A percentile compares a stretch with the other conserved stretches of the same genome.
Conservation (phyloP, 2,797 vertebrate species). For the Rhyacichthys aspro region DNA sequence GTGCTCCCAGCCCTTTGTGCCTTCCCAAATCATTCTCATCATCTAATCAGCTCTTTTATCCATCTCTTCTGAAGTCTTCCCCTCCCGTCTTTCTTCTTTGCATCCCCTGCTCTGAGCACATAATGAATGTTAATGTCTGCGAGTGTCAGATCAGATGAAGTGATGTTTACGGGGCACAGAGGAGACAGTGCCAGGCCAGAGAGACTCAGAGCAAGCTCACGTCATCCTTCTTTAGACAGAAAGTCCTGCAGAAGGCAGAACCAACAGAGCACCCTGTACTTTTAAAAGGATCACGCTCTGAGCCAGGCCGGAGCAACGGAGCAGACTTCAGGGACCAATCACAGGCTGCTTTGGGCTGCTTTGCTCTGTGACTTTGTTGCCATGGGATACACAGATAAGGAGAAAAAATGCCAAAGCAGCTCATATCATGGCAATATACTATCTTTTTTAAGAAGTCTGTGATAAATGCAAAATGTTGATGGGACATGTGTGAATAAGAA, state of each 20-base stretch:
- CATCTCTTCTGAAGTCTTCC: slow-evolving; percentile 58
- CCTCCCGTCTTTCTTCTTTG: slow-evolving; percentile 48
- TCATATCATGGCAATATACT: slow-evolving; percentile 47
- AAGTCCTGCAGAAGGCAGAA: slow-evolving; percentile 46
- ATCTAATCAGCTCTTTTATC: slow-evolving; percentile 47
- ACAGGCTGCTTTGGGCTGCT: slow-evolving; percentile 61
- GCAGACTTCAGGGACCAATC: slow-evolving; percentile 63
- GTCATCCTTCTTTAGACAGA: slow-evolving; percentile 36
- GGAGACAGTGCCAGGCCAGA: slow-evolving; percentile 43
- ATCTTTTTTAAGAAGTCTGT: too few relatives aligned
- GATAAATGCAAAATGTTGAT: too few relatives aligned
- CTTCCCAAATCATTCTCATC: slow-evolving; percentile 43
- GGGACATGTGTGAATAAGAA: too few relatives aligned
- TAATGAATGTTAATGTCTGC: slow-evolving; percentile 70
- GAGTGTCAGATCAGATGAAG: slow-evolving; percentile 65
- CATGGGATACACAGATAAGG: slow-evolving; percentile 70
- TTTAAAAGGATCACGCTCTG: slow-evolving; percentile 57
- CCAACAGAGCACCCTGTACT: slow-evolving; percentile 46
- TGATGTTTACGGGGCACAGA: slow-evolving; percentile 59
- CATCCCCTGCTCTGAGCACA: slow-evolving; percentile 48
- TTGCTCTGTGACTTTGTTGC: slow-evolving; percentile 74
- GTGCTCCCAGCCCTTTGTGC: slow-evolving; percentile 24
- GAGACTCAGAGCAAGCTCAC: slow-evolving; percentile 47
- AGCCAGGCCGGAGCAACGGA: slow-evolving; percentile 51
- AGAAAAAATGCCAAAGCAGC: slow-evolving; percentile 58